phyloP scores from a whole-genome alignment of 2,113 vertebrate species.

The Lepus europaeus region DNA sequence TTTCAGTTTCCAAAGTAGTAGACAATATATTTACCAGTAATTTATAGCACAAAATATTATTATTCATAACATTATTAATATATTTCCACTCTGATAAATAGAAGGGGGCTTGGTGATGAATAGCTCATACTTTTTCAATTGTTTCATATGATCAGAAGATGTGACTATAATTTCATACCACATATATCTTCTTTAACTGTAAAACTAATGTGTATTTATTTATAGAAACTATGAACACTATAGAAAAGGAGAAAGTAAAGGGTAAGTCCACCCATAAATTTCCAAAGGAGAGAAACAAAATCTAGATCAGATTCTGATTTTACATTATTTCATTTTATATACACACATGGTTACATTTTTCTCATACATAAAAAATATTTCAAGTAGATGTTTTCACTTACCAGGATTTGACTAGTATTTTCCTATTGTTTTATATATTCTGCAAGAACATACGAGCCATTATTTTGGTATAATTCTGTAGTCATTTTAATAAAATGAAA shows the following conservation, averaged over 20 bases:
- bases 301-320: neutral
- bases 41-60: neutral
- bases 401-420: neutral
- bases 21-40: neutral
- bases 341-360: neutral
- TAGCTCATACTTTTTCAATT: neutral
- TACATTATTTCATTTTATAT: neutral
- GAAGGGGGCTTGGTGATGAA: neutral
- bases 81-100: neutral
- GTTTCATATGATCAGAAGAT: neutral
- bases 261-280: neutral
- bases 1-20: neutral
- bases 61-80: no score
- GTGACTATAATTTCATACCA: neutral
- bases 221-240: neutral
- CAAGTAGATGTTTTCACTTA: neutral
- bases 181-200: neutral
- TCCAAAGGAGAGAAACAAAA: neutral
- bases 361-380: neutral
- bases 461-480: neutral
- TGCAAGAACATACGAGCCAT: neutral
- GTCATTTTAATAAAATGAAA: constrained; percentile 19
- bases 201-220: neutral
- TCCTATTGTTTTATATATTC: neutral
- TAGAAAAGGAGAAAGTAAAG: neutral